Conservation (phyloP, 2,797 vertebrate genomes). For the Aselliscus stoliczkanus region DNA sequence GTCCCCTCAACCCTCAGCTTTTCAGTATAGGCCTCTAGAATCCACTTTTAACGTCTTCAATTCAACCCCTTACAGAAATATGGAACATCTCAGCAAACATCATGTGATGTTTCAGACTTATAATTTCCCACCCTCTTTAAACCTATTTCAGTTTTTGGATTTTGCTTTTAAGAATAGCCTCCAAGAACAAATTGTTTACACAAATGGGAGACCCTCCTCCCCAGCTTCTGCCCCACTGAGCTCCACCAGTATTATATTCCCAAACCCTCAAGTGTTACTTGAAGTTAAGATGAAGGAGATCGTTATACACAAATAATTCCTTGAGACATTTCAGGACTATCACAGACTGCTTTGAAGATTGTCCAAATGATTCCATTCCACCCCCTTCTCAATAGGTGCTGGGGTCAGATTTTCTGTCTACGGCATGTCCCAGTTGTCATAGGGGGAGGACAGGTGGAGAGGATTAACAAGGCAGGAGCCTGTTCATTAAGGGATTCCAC, state of each 20-base stretch:
- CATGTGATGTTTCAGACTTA: not conserved
- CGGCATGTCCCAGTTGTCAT: constrained; percentile 47
- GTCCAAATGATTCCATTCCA: constrained; percentile 13
- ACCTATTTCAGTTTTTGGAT: not conserved
- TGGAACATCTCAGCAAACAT: not conserved
- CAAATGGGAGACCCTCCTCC: not conserved
- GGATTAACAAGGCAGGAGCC: constrained; percentile 17
- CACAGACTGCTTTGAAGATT: constrained; percentile 1
- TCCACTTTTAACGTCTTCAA: not conserved
- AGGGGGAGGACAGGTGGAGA: not conserved
- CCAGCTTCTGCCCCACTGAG: not conserved
- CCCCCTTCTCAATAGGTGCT: not conserved
- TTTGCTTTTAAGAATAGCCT: constrained; percentile 35
- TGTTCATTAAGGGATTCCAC: constrained; percentile 51
- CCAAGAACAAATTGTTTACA: constrained; percentile 20
- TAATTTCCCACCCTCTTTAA: constrained; percentile 11
- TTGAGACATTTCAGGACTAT: not conserved
- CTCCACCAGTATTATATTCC: not conserved
- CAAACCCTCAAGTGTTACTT: not conserved
- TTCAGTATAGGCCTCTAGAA: not conserved
- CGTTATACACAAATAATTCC: not conserved
- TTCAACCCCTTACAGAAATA: not conserved
- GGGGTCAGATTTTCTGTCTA: constrained; percentile 18
- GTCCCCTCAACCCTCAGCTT: not conserved
- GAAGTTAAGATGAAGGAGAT: not conserved